These are phyloP conservation scores for Trachymyrmex cornetzi DNA, from an alignment of 1,140 invertebrate species.

Conservation along the genomic window DNA sequence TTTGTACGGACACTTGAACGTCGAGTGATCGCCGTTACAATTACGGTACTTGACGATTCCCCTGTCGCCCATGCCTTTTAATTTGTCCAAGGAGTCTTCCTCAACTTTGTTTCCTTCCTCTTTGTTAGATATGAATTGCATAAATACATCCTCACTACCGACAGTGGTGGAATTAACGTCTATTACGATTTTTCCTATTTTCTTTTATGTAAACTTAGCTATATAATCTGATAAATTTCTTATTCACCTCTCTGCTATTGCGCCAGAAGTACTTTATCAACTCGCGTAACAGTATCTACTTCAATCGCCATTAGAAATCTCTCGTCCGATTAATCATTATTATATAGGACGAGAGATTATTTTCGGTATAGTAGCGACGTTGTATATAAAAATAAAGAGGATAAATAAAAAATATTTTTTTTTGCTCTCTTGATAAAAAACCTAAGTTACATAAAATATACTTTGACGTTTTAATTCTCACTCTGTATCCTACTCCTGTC, in stretches of 20 bases:
- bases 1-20: no score
- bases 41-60: no score
- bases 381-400: constrained; percentile 82
- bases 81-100: no score
- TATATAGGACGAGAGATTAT: constrained; percentile 12
- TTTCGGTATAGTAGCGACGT: constrained; percentile 56
- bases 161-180: not conserved
- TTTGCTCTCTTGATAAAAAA: constrained; percentile 79
- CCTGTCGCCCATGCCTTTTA: no score
- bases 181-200: not conserved
- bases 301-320: constrained; percentile 30
- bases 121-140: no score
- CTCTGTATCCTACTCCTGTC: constrained; percentile 28
- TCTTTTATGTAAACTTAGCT: constrained; percentile 46
- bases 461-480: not conserved
- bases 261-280: not conserved
- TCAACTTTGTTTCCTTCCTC: no score
- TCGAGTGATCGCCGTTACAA: no score
- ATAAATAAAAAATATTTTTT: constrained; percentile 83
- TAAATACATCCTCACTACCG: no score
- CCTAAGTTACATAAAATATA: constrained; percentile 75
- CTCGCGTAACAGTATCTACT: not conserved
- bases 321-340: not conserved
- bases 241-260: not conserved
- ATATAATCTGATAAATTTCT: constrained; percentile 41